Percentiles rank a stretch among this genome's conserved stretches.
Conservation (phyloP, 2,888 invertebrate species). For the Megalurothrips usitatus region DNA sequence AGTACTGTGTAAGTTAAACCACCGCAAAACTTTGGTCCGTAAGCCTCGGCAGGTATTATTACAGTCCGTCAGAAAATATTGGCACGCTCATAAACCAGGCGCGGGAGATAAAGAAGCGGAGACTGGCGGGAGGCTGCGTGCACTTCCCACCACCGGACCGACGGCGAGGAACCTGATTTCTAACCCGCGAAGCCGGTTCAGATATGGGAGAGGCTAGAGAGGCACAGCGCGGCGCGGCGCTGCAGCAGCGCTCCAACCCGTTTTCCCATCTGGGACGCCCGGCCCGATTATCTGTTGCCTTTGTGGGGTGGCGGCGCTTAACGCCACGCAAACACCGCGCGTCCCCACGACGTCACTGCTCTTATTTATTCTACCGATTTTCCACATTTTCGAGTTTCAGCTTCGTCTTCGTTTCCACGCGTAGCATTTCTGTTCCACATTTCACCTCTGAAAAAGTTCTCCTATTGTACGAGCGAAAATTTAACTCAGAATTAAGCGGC, state of each 20-base stretch:
- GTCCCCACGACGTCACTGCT: neutral
- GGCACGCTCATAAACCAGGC: too few relatives aligned
- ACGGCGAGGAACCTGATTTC: neutral
- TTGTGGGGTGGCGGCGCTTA: neutral
- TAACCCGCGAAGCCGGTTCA: neutral
- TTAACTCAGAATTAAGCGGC: too few relatives aligned
- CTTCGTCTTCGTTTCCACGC: neutral
- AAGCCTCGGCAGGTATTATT: too few relatives aligned
- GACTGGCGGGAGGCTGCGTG: too few relatives aligned
- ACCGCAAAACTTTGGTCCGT: too few relatives aligned
- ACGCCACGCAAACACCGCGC: neutral
- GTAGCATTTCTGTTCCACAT: too few relatives aligned
- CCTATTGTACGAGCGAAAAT: neutral
- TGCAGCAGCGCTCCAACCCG: neutral
- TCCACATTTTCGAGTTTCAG: neutral
- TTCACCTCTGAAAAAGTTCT: neutral
- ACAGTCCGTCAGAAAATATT: too few relatives aligned
- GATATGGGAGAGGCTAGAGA: neutral
- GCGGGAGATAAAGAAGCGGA: too few relatives aligned
- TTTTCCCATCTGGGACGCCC: slow-evolving; percentile 1
- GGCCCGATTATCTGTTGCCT: neutral
- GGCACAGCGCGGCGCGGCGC: neutral
- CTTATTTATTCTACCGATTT: neutral
- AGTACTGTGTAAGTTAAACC: too few relatives aligned
- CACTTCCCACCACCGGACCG: neutral